Evolutionary conservation across 2,113 vertebrate genomes (phyloP), one percentile per base, ranked within the genome.

Genomic region (Pycnonotus jocosus): DNA sequence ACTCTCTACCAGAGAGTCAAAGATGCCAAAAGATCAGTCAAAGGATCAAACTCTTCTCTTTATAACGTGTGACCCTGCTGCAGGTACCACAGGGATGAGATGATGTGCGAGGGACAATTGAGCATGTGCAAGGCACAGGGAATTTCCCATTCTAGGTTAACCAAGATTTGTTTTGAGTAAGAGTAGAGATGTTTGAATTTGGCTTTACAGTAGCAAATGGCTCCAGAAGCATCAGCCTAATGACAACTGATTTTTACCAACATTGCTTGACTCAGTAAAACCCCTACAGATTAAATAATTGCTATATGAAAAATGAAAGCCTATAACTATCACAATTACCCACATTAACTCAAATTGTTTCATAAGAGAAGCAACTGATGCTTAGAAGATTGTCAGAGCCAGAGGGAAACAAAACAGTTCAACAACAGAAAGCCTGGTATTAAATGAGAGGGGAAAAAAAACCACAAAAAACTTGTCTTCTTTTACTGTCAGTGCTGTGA

Each of bases 241-340:
- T 50, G 88, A 90, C 60, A 90, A 33, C 28, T 30, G 33, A n/a
- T 47, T 71, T 92, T 95, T 80, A 96, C 53, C 92, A 96, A 83
- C 90, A 40, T 7, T 72, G 45, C 77, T 74, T 78, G 72, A 71
- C 62, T 94, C 86, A 66, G n/a, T 73, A 91, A 84, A 81, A 96
- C 92, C 86, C 95, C 64, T 78, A 85, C 38, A 94, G 96, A 96
- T 30, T 93, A 87, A 91, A 79, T 96, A 98, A 98, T 79, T 97
- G 91, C 90, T 83, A 30, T 84, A 95, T 83, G 42, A 92, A 85
- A 96, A 92, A 85, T 33, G 53, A 95, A 96, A 94, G 81, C 61
- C 90, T 92, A 28, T 85, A 97, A 96, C 91, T 90, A 95, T 53
- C 81, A 92, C 95, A 96, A 95, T 96, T 95, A 93, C 56, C 85